phyloP scores from a whole-genome alignment of 2,888 invertebrate genomes.

The Dyspetes luteomarginatus region DNA sequence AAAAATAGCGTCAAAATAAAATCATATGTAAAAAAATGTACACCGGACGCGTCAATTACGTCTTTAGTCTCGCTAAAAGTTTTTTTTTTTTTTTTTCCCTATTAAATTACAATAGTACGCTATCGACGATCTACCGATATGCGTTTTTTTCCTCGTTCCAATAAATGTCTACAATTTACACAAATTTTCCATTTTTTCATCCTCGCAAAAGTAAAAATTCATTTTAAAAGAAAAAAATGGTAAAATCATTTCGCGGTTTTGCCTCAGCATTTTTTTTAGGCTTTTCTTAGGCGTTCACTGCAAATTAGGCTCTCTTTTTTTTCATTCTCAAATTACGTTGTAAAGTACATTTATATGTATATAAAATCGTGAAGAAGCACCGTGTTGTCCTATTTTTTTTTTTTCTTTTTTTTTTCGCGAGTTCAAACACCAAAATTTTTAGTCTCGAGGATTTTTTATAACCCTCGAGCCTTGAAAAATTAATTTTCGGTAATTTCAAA shows the following conservation, averaged over 20 bases:
- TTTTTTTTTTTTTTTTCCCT: background rate
- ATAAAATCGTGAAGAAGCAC: slow-evolving; percentile 77
- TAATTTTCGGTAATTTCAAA: slow-evolving; percentile 30
- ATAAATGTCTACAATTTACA: background rate
- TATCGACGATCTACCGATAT: slow-evolving; percentile 46
- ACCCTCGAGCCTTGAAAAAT: slow-evolving; percentile 4
- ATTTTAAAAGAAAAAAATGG: slow-evolving; percentile 3
- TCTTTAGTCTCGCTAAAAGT: slow-evolving; percentile 18
- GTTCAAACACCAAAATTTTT: slow-evolving; percentile 17
- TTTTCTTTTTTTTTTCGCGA: too few relatives aligned
- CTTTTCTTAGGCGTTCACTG: slow-evolving; percentile 30
- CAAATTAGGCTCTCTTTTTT: slow-evolving; percentile 18
- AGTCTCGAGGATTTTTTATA: slow-evolving; percentile 19
- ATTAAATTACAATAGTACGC: slow-evolving; percentile 1
- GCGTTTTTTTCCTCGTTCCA: slow-evolving; percentile 18
- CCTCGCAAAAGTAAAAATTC: slow-evolving; percentile 20
- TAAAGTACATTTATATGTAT: slow-evolving; percentile 45
- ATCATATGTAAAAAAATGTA: slow-evolving; percentile 19
- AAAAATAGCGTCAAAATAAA: slow-evolving; percentile 29
- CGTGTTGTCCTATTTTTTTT: slow-evolving; percentile 51
- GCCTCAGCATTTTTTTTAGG: slow-evolving; percentile 30
- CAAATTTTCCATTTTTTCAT: background rate
- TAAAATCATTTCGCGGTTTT: slow-evolving; percentile 23
- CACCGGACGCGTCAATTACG: background rate
- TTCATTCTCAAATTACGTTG: slow-evolving; percentile 15